These are phyloP conservation scores for Mellilla xanthometata DNA, from an alignment of 2,888 invertebrate genomes.

Conservation along the genomic window DNA sequence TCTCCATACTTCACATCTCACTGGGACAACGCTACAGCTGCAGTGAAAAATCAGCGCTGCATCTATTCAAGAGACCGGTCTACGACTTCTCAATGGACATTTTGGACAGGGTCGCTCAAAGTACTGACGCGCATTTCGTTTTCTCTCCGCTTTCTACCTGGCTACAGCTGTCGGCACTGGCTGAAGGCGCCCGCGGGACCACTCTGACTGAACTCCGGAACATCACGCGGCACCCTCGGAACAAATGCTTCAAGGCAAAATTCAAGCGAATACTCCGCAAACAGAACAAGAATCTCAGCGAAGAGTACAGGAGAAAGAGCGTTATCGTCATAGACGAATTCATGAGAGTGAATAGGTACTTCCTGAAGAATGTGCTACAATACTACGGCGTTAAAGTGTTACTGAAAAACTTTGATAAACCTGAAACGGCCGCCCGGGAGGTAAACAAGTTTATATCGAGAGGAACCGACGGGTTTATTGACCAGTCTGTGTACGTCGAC, in stretches of 20 bases:
- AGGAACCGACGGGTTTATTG: conserved; percentile 41
- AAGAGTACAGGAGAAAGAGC: conserved; percentile 42
- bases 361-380: conserved; percentile 39
- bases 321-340: conserved; percentile 51
- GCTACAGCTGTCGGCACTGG: conserved; percentile 55
- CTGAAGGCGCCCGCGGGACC: conserved; percentile 51
- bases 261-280: conserved; percentile 42
- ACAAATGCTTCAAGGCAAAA: conserved; percentile 50
- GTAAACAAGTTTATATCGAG: conserved; percentile 44
- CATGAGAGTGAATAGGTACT: conserved; percentile 46
- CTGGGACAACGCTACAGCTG: conserved; percentile 38
- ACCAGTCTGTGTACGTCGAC: conserved; percentile 39
- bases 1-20: conserved; percentile 30
- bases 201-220: conserved; percentile 53
- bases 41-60: conserved; percentile 39
- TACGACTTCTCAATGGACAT: conserved; percentile 57
- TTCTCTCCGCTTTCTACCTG: conserved; percentile 62
- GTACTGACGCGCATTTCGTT: conserved; percentile 55
- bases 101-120: conserved; percentile 51
- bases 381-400: conserved; percentile 45
- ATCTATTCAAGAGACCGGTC: conserved; percentile 45
- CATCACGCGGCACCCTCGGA: conserved; percentile 46
- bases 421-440: conserved; percentile 35
- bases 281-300: conserved; percentile 39
- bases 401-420: conserved; percentile 46